Percentiles rank a stretch among this genome's conserved stretches.
Conservation (phyloP, 2,113 vertebrate genomes). For the Apaloderma vittatum region DNA sequence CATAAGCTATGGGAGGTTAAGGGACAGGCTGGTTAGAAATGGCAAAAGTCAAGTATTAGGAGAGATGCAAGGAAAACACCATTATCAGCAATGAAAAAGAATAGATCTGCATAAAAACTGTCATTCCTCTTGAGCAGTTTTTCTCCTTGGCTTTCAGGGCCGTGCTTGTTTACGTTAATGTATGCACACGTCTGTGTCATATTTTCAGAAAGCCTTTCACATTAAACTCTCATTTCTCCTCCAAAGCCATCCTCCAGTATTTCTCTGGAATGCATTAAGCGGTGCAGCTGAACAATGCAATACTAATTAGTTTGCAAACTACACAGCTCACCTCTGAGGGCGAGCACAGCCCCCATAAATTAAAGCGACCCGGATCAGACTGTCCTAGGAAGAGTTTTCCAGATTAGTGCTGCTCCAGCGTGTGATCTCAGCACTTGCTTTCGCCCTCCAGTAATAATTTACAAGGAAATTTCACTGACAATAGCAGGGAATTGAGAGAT, state of each 20-base stretch:
- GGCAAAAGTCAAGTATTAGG: neutral
- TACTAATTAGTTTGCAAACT: slow-evolving; percentile 25
- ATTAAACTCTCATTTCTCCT: neutral
- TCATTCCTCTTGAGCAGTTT: neutral
- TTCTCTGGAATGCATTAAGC: slow-evolving; percentile 1
- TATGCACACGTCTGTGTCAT: neutral
- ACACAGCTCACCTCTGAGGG: neutral
- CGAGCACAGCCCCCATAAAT: neutral
- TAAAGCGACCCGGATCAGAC: neutral
- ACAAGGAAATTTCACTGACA: neutral
- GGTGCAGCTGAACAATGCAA: neutral
- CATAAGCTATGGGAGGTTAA: neutral
- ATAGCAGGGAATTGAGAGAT: neutral
- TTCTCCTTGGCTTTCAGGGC: neutral
- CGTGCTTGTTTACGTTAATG: neutral
- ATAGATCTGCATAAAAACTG: neutral
- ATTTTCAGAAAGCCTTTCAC: neutral
- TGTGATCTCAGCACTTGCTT: neutral
- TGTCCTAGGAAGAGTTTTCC: neutral
- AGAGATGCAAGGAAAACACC: neutral
- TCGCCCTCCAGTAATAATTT: neutral
- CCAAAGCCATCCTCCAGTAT: neutral
- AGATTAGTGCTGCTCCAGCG: neutral
- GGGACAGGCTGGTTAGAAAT: neutral
- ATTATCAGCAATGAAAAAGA: neutral